Percentiles rank a stretch among this genome's conserved stretches.
phyloP scores from a whole-genome alignment of 2,888 invertebrate species.

The Adineta ricciae region DNA sequence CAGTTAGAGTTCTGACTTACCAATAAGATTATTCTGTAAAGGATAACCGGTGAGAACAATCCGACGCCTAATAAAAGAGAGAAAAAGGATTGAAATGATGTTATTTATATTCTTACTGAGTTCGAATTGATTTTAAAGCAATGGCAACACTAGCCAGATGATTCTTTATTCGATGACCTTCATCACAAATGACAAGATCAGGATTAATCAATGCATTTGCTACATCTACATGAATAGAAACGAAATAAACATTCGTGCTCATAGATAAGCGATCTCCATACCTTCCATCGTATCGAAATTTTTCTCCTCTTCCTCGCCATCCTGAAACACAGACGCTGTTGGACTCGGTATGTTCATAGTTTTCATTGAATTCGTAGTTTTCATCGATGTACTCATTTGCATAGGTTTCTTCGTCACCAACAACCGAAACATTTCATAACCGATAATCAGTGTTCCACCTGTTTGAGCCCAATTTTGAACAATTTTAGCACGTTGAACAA shows the following conservation, averaged over 20 bases:
- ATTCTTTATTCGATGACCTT: conserved; percentile 86
- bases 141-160: conserved; percentile 89
- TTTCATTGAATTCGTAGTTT: conserved; percentile 10
- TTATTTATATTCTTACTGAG: conserved; percentile 52
- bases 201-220: conserved; percentile 45
- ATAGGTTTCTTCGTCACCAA: not conserved
- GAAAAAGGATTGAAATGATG: not conserved
- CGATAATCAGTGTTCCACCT: conserved; percentile 67
- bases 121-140: conserved; percentile 83
- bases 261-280: no score
- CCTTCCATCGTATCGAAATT: not conserved
- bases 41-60: conserved; percentile 91
- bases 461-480: conserved; percentile 25
- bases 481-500: conserved; percentile 65
- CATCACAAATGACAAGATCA: conserved; percentile 73
- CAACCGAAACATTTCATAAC: conserved; percentile 84
- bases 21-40: conserved; percentile 78
- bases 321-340: conserved; percentile 40
- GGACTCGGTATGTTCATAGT: not conserved
- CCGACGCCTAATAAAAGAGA: conserved; percentile 58
- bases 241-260: not conserved
- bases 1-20: conserved; percentile 52
- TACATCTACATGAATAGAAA: conserved; percentile 55
- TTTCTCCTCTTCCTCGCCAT: conserved; percentile 38
- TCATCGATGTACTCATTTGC: not conserved